Evolutionary conservation across 2,797 vertebrate species (phyloP), one percentile per base, ranked within the genome.

Genomic region (Spheniscus humboldti): DNA sequence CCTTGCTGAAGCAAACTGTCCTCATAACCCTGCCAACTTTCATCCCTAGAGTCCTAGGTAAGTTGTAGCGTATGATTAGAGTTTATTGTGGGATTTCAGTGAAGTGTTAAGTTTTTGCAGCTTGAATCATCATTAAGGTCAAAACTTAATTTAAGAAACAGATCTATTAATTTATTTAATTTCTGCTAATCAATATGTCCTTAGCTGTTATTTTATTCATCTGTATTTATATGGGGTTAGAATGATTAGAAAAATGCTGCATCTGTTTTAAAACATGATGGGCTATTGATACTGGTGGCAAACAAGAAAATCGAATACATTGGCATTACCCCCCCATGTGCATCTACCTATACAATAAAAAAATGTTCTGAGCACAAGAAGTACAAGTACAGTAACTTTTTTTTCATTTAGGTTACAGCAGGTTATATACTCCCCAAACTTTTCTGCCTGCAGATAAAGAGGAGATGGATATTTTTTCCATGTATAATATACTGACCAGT

Each of bases 41-140:
- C 71, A 59, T 95, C 95, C 83, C 89, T 88, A 27, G 94, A 94
- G 88, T 68, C 68, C 68, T 67, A 62, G 60, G 45, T 60, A 79
- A 63, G 48, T 78, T 93, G 74, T 86, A 86, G 92, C 5, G 3
- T 92, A 59, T 85, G 90, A 94, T 94, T 93, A 91, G 72, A 77
- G 79, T 96, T 90, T 96, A 88, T 94, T 91, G 76, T 91, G 84
- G 69, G n/a, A 90, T 92, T 96, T 86, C 88, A 95, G 64, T 89
- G 92, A 94, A 91, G 75, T 94, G 83, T 95, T 95, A 79, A 88
- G 48, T 59, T 96, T 94, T 95, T 7, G 24, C 78, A 94, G 84
- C 90, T 93, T 97, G 90, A 93, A 92, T 82, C 33, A 4, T 94
- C 86, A 60, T 95, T 86, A 66, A 71, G 39, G 23, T 76, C 28